phyloP scores from a whole-genome alignment of 2,888 invertebrate species.

The Pycnomerus fuliginosus region DNA sequence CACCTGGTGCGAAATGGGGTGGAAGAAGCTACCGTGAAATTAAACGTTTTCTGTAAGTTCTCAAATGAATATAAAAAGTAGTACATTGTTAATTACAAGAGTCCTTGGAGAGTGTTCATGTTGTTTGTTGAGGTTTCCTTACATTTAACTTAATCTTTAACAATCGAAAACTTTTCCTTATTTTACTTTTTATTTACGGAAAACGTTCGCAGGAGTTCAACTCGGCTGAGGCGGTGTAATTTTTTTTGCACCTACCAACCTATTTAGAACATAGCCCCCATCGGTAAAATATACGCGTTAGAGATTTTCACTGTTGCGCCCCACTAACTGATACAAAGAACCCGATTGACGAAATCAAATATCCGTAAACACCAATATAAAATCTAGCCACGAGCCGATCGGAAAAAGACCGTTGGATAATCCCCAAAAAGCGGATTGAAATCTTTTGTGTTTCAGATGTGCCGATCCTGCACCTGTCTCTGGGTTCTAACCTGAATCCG shows the following conservation, averaged over 20 bases:
- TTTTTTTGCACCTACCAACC: too few species aligned
- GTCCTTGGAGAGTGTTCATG: constrained; percentile 18
- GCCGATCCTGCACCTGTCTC: constrained; percentile 67
- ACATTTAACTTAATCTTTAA: not conserved
- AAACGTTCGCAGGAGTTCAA: too few species aligned
- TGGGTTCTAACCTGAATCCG: constrained; percentile 75
- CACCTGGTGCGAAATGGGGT: constrained; percentile 69
- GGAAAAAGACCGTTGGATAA: constrained; percentile 34
- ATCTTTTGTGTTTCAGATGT: constrained; percentile 58
- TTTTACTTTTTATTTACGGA: not conserved
- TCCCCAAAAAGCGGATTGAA: constrained; percentile 41
- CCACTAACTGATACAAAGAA: constrained; percentile 7
- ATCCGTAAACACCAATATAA: constrained; percentile 43
- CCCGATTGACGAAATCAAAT: constrained; percentile 32
- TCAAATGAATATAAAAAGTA: constrained; percentile 32
- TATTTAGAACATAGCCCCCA: too few species aligned
- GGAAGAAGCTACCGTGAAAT: constrained; percentile 75
- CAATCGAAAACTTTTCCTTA: not conserved
- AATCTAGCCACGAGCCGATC: constrained; percentile 40
- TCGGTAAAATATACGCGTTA: too few species aligned
- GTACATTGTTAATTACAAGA: constrained; percentile 32
- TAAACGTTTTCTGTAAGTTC: constrained; percentile 86
- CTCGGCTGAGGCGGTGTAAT: too few species aligned
- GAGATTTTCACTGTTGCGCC: too few species aligned
- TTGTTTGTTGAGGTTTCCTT: constrained; percentile 26